Base-by-base conservation (phyloP, 2,113 vertebrate genomes). In the Lethenteron reissneri region DNA sequence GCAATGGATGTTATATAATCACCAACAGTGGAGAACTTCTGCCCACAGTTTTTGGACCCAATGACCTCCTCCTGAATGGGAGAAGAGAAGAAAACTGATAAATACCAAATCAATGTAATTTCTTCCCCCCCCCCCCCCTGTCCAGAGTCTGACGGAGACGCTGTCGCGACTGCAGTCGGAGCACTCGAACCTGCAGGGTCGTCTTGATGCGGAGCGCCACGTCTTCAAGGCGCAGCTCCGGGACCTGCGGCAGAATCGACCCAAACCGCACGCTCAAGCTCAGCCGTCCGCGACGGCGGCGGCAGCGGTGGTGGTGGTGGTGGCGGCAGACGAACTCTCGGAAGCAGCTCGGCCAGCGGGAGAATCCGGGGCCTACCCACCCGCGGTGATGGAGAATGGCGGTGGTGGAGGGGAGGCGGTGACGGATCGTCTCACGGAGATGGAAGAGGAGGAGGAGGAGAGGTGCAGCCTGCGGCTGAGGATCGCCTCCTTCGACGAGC, bases 161-260 rank as follows among this genome's bases (percentile, higher is more conserved):
- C 58, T 86, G 72, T 82, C 78, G 5, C 79, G 76, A 21, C 76
- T 88, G 5, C 80, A 83, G 14, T 83, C 84, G 1, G 88, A 91
- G 74, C 85, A 85, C 58, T 85, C 88, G 75, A 88, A 85, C 76
- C 78, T 89, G 56, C 84, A 85, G 70, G 86, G 85, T 57, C 89
- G 87, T 76, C 79, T 89, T 79, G 85, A 89, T 76, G 89, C 89
- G 1, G 89, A 92, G 80, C 88, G 86, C 75, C 87, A 92, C 3
- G 86, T 92, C 75, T 86, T 91, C 86, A 84, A 85, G 75, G 86
- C 88, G 1, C 89, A 91, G 64, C 80, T 92, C 8, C 83, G 78
- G 15, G 87, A 91, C 78, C 83, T 90, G 78, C 84, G 88, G 82
- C 83, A 88, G 75, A 90, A 88, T 78, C 87, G 25, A n/a, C 64